phyloP scores from a whole-genome alignment of 1,140 invertebrate species.

The Caenorhabditis tropicalis region DNA sequence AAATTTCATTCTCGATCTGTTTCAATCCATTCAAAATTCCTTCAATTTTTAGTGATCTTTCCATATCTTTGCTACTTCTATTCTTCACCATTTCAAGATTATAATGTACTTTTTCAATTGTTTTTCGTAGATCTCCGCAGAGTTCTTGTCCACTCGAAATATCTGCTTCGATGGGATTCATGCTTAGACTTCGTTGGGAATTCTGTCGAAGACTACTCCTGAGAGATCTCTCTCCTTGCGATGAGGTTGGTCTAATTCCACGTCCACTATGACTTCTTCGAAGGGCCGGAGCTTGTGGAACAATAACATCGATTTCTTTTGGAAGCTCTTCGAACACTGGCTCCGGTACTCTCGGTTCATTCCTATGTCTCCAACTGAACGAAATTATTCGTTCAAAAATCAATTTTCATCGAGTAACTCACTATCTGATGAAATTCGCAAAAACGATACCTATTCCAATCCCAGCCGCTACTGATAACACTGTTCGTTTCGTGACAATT shows the following conservation, averaged over 20 bases:
- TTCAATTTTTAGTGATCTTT: slow-evolving; percentile 10
- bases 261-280: slow-evolving; percentile 9
- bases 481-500: slow-evolving; percentile 15
- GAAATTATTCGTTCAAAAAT: not conserved
- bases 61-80: slow-evolving; percentile 50
- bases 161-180: slow-evolving; percentile 11
- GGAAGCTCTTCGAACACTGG: not conserved
- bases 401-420: not conserved
- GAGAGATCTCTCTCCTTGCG: not conserved
- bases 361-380: not conserved
- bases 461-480: slow-evolving; percentile 24
- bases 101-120: slow-evolving; percentile 40
- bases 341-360: not conserved
- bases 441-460: slow-evolving; percentile 26
- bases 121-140: slow-evolving; percentile 16
- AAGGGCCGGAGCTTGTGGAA: not conserved
- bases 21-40: not conserved
- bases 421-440: slow-evolving; percentile 26
- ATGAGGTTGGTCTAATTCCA: slow-evolving; percentile 2
- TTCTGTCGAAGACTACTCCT: not conserved
- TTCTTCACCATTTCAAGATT: slow-evolving; percentile 51
- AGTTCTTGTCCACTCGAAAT: slow-evolving; percentile 17
- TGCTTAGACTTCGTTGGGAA: not conserved
- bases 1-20: not conserved
- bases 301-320: not conserved